Conservation (phyloP, 2,888 invertebrate genomes). For the Lochmaea crataegi region DNA sequence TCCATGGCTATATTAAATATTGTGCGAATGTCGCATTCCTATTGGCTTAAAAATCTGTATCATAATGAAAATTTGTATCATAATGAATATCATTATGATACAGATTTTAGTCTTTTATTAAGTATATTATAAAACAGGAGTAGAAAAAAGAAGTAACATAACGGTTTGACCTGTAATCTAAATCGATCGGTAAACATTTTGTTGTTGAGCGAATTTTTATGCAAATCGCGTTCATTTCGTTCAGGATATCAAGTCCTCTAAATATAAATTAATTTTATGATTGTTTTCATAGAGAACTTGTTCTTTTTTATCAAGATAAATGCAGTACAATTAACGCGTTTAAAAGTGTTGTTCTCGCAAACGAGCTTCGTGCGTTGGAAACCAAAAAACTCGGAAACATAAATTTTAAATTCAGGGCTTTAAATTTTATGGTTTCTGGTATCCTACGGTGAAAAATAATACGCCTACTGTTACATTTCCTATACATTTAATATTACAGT, state of each 20-base stretch:
- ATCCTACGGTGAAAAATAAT: conserved; percentile 23
- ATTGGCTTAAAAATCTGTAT: no score
- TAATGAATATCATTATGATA: no score
- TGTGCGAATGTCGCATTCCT: no score
- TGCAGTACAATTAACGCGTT: conserved; percentile 20
- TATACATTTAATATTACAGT: conserved; percentile 14
- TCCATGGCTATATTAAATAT: no score
- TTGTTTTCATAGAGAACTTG: not conserved
- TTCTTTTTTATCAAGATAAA: conserved; percentile 21
- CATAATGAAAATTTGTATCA: no score
- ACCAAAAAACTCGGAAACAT: conserved; percentile 26
- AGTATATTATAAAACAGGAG: no score
- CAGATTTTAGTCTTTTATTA: no score
- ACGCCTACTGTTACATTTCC: conserved; percentile 31
- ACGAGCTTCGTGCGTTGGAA: conserved; percentile 18
- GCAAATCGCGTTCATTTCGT: no score
- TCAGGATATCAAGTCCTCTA: not conserved
- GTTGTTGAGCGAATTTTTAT: no score
- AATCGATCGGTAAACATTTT: no score
- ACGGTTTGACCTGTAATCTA: no score
- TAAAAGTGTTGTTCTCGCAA: conserved; percentile 23
- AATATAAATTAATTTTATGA: not conserved
- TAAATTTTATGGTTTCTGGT: conserved; percentile 33
- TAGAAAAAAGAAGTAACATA: no score
- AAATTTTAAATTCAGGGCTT: conserved; percentile 29